phyloP scores from a whole-genome alignment of 1,140 invertebrate genomes.

The Drosophila repleta region DNA sequence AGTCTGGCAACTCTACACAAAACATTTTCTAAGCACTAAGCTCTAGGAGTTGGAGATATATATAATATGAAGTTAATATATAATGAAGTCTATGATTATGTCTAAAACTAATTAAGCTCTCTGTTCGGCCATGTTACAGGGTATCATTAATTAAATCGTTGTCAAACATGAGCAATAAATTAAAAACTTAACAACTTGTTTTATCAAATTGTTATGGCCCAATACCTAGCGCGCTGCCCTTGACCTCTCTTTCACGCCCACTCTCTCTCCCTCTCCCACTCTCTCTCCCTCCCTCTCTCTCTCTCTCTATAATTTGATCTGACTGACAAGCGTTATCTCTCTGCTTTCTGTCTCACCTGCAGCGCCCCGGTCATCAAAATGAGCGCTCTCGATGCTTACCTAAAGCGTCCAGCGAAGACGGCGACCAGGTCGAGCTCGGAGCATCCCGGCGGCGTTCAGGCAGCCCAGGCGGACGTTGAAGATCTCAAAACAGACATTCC shows the following conservation, averaged over 20 bases:
- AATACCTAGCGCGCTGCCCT: background rate
- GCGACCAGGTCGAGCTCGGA: slow-evolving; percentile 43
- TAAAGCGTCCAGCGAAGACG: slow-evolving; percentile 40
- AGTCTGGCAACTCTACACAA: too few relatives aligned
- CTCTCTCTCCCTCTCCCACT: background rate
- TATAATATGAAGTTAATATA: too few relatives aligned
- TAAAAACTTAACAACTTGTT: slow-evolving; percentile 26
- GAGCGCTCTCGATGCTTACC: slow-evolving; percentile 31
- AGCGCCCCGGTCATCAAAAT: slow-evolving; percentile 31
- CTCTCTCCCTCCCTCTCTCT: background rate
- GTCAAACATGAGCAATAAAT: slow-evolving; percentile 19
- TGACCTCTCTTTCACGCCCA: background rate
- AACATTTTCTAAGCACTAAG: too few relatives aligned
- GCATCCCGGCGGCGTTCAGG: slow-evolving; percentile 22
- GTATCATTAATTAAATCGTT: slow-evolving; percentile 26
- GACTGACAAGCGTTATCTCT: background rate
- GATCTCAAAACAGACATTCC: slow-evolving; percentile 81
- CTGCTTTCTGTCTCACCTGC: background rate
- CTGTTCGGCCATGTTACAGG: background rate
- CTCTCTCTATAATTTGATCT: background rate
- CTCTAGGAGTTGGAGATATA: too few relatives aligned
- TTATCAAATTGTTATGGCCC: slow-evolving; percentile 6
- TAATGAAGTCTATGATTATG: too few relatives aligned
- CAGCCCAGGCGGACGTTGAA: slow-evolving; percentile 50
- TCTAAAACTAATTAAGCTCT: too few relatives aligned